phyloP scores from a whole-genome alignment of 2,113 vertebrate genomes.

The Sinocyclocheilus rhinocerous region DNA sequence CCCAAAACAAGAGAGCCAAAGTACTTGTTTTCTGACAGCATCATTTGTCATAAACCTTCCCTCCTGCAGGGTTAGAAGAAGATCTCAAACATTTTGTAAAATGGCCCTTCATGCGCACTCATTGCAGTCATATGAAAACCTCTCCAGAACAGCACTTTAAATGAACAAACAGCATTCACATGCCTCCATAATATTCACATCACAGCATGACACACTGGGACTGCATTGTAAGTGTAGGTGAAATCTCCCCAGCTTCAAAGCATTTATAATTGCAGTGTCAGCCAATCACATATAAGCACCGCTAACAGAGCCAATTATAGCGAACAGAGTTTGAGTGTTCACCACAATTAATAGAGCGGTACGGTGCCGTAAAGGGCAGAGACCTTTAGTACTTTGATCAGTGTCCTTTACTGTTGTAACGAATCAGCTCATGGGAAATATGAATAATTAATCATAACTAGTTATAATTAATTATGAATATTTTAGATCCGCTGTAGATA shows the following conservation, averaged over 20 bases:
- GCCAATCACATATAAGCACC: background rate
- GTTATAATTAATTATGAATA: too few relatives aligned
- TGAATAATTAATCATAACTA: too few relatives aligned
- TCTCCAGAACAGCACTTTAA: background rate
- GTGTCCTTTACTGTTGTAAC: background rate
- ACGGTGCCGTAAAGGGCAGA: background rate
- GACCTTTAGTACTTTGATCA: background rate
- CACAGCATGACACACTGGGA: background rate
- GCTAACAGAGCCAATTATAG: conserved; percentile 14
- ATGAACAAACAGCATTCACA: background rate
- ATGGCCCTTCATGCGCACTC: background rate
- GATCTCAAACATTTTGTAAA: conserved; percentile 31
- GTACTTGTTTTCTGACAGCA: conserved; percentile 43
- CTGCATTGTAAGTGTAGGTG: background rate
- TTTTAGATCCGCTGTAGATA: too few relatives aligned
- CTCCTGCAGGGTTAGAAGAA: conserved; percentile 10
- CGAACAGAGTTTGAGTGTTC: background rate
- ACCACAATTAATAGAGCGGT: background rate
- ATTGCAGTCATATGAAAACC: background rate
- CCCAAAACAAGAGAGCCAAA: conserved; percentile 1
- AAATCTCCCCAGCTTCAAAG: conserved; percentile 18
- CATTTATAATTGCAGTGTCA: conserved; percentile 29
- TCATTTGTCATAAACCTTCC: conserved; percentile 37
- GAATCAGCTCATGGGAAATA: too few relatives aligned
- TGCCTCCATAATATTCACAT: background rate